A percentile compares a stretch with the other conserved stretches of the same genome.
These are phyloP conservation scores for Champsocephalus gunnari DNA, from an alignment of 2,797 vertebrate species.

Conservation along the genomic window DNA sequence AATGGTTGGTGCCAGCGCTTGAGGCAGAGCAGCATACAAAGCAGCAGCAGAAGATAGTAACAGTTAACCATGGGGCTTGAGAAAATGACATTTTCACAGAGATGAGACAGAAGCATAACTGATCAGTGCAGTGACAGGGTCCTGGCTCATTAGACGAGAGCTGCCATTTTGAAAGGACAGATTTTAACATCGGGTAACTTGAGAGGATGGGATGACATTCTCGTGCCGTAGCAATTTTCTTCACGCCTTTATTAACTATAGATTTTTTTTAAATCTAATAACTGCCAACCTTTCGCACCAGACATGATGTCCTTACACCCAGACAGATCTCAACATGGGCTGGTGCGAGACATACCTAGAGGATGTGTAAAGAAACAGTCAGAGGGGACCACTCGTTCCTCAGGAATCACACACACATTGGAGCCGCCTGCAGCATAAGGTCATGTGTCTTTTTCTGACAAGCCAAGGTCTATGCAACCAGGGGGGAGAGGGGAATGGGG, in stretches of 20 bases:
- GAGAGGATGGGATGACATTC: conserved; percentile 44
- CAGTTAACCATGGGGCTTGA: conserved; percentile 26
- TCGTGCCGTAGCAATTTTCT: conserved; percentile 7
- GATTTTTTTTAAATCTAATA: conserved; percentile 31
- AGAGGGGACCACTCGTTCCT: conserved; percentile 28
- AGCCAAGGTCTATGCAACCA: conserved; percentile 52
- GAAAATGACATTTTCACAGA: conserved; percentile 67
- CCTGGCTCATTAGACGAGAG: conserved; percentile 54
- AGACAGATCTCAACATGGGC: conserved; percentile 12
- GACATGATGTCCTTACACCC: conserved; percentile 15
- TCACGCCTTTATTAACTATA: conserved; percentile 40
- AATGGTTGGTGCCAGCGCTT: conserved; percentile 40
- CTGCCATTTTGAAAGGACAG: conserved; percentile 73
- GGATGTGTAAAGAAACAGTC: conserved; percentile 49
- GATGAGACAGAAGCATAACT: conserved; percentile 51
- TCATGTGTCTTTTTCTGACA: conserved; percentile 69
- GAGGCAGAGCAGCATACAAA: conserved; percentile 64
- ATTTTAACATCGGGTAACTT: conserved; percentile 46
- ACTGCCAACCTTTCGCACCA: not conserved
- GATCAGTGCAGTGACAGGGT: conserved; percentile 33
- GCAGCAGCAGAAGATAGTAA: conserved; percentile 44
- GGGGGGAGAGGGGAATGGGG: not conserved
- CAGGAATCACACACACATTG: conserved; percentile 43
- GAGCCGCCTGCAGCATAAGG: conserved; percentile 55
- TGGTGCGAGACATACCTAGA: conserved; percentile 37